A percentile compares a stretch with the other conserved stretches of the same genome.
phyloP scores from a whole-genome alignment of 2,888 invertebrate species.

The Xanthorhoe spadicearia region DNA sequence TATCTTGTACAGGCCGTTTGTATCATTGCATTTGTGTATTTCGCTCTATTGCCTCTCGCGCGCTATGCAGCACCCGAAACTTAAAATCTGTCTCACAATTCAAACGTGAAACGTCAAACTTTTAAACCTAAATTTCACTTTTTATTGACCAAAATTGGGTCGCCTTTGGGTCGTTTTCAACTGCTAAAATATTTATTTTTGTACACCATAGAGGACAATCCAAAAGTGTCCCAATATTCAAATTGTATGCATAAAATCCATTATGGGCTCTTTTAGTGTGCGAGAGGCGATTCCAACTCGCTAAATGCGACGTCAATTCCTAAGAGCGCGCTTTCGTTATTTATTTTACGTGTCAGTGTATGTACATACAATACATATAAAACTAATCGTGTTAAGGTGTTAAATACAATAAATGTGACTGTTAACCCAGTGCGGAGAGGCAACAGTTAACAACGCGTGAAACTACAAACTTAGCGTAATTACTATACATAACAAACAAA shows the following conservation, averaged over 20 bases:
- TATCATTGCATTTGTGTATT: constrained; percentile 74
- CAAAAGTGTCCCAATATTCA: constrained; percentile 49
- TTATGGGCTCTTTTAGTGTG: constrained; percentile 39
- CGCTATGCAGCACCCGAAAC: constrained; percentile 40
- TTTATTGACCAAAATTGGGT: constrained; percentile 41
- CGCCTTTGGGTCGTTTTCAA: constrained; percentile 55
- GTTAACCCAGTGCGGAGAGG: constrained; percentile 68
- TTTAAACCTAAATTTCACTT: constrained; percentile 1
- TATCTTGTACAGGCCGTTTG: constrained; percentile 89
- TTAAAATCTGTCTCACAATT: constrained; percentile 6
- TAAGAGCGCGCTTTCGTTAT: constrained; percentile 71
- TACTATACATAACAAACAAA: constrained; percentile 80
- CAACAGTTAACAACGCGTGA: constrained; percentile 73
- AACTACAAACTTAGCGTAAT: constrained; percentile 81
- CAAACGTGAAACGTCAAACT: constrained; percentile 7
- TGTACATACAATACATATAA: constrained; percentile 59
- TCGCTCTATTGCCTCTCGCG: constrained; percentile 60
- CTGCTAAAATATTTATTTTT: constrained; percentile 65
- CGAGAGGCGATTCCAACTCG: constrained; percentile 59
- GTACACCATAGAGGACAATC: constrained; percentile 56
- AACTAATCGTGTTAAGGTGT: constrained; percentile 79
- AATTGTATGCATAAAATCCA: constrained; percentile 17
- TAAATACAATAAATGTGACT: constrained; percentile 75
- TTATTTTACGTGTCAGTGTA: constrained; percentile 72
- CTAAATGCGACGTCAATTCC: constrained; percentile 75